Conservation (phyloP, 2,113 vertebrate species). For the Limanda limanda region DNA sequence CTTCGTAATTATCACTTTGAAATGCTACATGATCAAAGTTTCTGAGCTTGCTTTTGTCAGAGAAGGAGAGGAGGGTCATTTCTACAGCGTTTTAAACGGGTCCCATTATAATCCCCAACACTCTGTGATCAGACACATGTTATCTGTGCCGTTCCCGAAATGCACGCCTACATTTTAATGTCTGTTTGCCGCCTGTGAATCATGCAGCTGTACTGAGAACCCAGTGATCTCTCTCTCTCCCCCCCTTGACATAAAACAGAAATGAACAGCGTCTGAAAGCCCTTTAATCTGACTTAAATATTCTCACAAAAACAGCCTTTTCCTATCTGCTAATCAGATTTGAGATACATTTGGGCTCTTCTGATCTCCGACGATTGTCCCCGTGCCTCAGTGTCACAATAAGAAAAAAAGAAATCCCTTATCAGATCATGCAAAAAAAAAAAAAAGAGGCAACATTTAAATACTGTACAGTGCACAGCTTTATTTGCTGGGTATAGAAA, state of each 20-base stretch:
- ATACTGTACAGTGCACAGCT: neutral
- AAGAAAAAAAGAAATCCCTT: slow-evolving; percentile 6
- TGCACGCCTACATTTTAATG: slow-evolving; percentile 50
- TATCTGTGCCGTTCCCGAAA: slow-evolving; percentile 57
- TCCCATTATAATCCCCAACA: slow-evolving; percentile 47
- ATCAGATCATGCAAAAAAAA: slow-evolving; percentile 24
- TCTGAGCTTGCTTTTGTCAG: slow-evolving; percentile 37
- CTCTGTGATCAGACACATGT: slow-evolving; percentile 51
- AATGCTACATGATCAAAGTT: slow-evolving; percentile 64
- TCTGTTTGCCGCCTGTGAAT: slow-evolving; percentile 50
- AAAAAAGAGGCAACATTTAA: slow-evolving; percentile 15
- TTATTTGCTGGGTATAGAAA: neutral
- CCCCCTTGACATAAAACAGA: slow-evolving; percentile 50
- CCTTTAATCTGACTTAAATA: slow-evolving; percentile 69
- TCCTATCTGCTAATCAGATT: slow-evolving; percentile 50
- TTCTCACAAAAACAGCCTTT: slow-evolving; percentile 43
- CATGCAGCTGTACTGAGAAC: slow-evolving; percentile 5
- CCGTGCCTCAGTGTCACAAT: slow-evolving; percentile 32
- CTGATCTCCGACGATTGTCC: slow-evolving; percentile 47
- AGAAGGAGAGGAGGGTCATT: slow-evolving; percentile 50
- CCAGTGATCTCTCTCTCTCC: slow-evolving; percentile 37
- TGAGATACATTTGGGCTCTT: slow-evolving; percentile 38
- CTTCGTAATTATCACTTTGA: slow-evolving; percentile 56
- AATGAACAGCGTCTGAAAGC: slow-evolving; percentile 64
- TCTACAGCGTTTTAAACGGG: slow-evolving; percentile 53